Conservation (phyloP, 1,140 invertebrate species). For the Chelonus insularis region DNA sequence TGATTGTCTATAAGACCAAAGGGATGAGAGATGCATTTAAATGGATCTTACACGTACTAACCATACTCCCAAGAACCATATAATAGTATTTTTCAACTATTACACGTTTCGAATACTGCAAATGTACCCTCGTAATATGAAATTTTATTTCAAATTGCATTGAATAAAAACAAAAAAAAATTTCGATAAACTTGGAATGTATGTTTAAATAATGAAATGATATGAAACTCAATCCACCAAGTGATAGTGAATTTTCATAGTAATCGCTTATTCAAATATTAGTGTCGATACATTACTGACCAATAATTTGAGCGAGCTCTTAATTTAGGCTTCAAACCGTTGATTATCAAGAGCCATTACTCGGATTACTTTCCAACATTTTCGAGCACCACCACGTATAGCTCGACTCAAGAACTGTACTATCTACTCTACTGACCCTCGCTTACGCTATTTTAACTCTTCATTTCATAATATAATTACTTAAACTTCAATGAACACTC, state of each 20-base stretch:
- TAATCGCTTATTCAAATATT: background rate
- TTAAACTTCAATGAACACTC: background rate
- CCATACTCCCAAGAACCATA: background rate
- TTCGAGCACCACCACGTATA: slow-evolving; percentile 25
- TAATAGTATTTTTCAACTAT: background rate
- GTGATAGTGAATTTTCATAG: background rate
- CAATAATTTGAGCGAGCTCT: slow-evolving; percentile 38
- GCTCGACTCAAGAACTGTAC: background rate
- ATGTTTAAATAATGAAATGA: no score
- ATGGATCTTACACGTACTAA: slow-evolving; percentile 5
- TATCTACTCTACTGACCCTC: background rate
- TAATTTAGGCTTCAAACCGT: slow-evolving; percentile 32
- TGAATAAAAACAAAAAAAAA: background rate
- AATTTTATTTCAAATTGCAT: background rate
- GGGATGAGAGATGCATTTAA: background rate
- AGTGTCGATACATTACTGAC: background rate
- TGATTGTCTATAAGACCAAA: background rate
- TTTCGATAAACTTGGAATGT: no score
- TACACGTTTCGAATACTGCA: background rate
- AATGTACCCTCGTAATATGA: background rate
- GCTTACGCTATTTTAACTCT: background rate
- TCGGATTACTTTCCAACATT: slow-evolving; percentile 37
- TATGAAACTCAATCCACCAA: no score
- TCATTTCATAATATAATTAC: slow-evolving; percentile 6
- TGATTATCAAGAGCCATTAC: slow-evolving; percentile 36